Evolutionary conservation across 2,888 invertebrate species (phyloP).

Genomic region (Latrodectus elegans): DNA sequence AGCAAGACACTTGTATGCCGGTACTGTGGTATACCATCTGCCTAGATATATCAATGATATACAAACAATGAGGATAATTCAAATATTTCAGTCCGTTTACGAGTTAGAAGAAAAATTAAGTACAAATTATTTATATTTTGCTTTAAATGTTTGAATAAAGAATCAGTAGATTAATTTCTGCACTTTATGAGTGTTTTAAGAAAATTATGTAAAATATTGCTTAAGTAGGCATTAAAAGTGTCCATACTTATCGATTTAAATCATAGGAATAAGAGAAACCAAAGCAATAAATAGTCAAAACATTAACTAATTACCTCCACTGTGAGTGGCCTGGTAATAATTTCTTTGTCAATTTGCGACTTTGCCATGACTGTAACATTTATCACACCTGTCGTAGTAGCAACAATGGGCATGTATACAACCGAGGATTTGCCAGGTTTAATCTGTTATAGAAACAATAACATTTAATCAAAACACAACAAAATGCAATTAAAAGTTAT

Average conservation of each 20-base stretch:
- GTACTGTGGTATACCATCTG: slow-evolving; percentile 93
- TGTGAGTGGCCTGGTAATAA: slow-evolving; percentile 73
- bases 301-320: slow-evolving; percentile 80
- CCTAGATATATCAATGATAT: slow-evolving; percentile 73
- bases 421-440: slow-evolving; percentile 78
- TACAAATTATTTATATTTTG: too few relatives aligned
- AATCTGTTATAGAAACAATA: slow-evolving; percentile 72
- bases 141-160: too few relatives aligned
- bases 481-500: not conserved
- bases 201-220: too few relatives aligned
- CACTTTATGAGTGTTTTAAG: too few relatives aligned
- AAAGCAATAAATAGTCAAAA: not conserved
- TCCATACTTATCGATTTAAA: too few relatives aligned
- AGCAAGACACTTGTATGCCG: slow-evolving; percentile 93
- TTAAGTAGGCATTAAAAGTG: too few relatives aligned
- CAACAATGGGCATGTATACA: slow-evolving; percentile 92
- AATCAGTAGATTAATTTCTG: too few relatives aligned
- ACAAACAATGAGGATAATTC: not conserved
- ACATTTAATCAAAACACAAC: not conserved
- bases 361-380: slow-evolving; percentile 83
- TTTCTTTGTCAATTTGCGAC: slow-evolving; percentile 75
- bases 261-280: too few relatives aligned
- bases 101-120: too few relatives aligned
- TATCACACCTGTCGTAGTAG: slow-evolving; percentile 84
- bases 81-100: too few relatives aligned